phyloP scores from a whole-genome alignment of 2,797 vertebrate species.

The Manis crassicaudata region DNA sequence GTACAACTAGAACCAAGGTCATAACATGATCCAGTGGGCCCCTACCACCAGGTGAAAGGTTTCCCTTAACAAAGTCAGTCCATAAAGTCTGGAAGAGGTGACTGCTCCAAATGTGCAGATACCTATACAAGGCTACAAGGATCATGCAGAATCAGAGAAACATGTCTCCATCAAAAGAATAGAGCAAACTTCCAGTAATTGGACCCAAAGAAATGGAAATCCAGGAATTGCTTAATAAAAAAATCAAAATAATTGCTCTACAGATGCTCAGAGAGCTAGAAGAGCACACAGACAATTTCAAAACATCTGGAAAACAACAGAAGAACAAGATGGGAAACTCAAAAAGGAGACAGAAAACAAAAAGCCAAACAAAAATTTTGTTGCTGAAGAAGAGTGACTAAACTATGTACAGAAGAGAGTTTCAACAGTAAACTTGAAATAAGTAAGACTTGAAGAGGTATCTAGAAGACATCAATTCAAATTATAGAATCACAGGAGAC shows the following conservation, averaged over 20 bases:
- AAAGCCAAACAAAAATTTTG: background rate
- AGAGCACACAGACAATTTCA: background rate
- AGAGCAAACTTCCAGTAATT: background rate
- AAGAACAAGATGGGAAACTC: background rate
- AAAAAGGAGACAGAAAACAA: background rate
- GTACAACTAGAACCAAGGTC: background rate
- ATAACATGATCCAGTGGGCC: background rate
- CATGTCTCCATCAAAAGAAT: background rate
- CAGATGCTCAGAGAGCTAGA: background rate
- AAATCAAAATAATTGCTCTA: constrained; percentile 10
- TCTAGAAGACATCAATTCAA: background rate
- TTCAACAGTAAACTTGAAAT: background rate
- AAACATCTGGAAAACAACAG: background rate
- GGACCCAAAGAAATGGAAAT: background rate
- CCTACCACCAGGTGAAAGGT: background rate
- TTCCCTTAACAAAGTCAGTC: background rate
- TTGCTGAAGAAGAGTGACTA: background rate
- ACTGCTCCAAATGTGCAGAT: background rate
- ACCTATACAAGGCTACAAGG: background rate
- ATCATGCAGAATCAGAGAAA: background rate
- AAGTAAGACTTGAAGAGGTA: background rate
- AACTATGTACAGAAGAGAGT: background rate
- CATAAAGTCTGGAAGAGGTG: background rate
- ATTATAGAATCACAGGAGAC: background rate
- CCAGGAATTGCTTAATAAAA: background rate